Percentiles rank a stretch among this genome's conserved stretches.
phyloP scores from a whole-genome alignment of 2,797 vertebrate genomes.

The Capromys pilorides region DNA sequence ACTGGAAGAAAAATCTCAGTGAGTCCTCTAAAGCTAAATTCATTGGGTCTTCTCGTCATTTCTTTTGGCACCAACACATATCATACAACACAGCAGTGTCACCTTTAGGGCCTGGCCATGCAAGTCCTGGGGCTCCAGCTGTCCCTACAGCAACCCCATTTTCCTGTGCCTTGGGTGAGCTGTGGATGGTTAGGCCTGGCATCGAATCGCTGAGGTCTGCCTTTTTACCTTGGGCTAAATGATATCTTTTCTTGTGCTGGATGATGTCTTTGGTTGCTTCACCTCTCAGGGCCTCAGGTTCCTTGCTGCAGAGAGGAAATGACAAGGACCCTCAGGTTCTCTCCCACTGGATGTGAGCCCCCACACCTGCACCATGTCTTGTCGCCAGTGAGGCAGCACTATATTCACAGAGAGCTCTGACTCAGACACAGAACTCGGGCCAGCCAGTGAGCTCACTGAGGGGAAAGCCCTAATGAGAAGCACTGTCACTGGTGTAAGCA shows the following conservation, averaged over 20 bases:
- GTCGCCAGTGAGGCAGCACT: background rate
- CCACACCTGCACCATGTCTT: background rate
- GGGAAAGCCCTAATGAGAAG: background rate
- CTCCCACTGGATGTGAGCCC: background rate
- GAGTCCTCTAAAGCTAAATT: too few relatives aligned
- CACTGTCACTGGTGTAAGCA: background rate
- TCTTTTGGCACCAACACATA: too few relatives aligned
- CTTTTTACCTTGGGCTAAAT: background rate
- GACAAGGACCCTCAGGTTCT: background rate
- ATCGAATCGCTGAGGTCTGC: background rate
- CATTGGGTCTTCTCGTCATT: too few relatives aligned
- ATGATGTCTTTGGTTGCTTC: background rate
- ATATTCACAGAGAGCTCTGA: background rate
- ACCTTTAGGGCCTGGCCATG: background rate
- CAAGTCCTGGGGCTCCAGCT: background rate
- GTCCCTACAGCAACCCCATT: background rate
- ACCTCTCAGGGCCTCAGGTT: background rate
- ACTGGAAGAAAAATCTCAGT: too few relatives aligned
- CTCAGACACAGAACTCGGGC: too few relatives aligned
- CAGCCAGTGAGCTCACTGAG: background rate
- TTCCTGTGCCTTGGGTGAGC: background rate
- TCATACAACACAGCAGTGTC: too few relatives aligned
- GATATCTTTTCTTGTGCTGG: too few relatives aligned
- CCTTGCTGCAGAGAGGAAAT: background rate
- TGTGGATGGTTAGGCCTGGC: background rate